Base-by-base conservation (phyloP, 1,140 invertebrate genomes). In the Idris sp. region DNA sequence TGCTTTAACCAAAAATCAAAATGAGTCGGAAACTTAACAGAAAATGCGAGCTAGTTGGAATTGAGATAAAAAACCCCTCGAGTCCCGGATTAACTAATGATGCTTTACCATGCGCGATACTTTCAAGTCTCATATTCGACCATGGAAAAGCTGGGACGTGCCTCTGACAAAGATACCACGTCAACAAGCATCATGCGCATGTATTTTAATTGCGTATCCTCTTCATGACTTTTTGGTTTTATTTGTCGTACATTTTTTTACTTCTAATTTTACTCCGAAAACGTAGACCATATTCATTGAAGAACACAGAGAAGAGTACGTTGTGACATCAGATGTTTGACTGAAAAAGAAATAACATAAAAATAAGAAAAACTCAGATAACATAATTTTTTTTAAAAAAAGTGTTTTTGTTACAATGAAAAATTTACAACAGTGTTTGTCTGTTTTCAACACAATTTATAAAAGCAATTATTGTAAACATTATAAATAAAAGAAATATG, bases 71-170 rank as follows among this genome's bases (percentile, higher is more conserved):
- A 58, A 67, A 10, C 41, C 18, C 61, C 69, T 77, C 61, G 51
- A 74, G 72, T 54, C 38, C 73, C 36, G 69, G 49, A 64, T 68
- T 77, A 80, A 77, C 79, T 82, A 81, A 82, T 81, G 81, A 81
- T 79, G 71, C 81, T 81, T 79, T 65, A 65, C 74, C 67, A 48
- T 38, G 73, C 77, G 78, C 72, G 71, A 76, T 76, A 74, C 77
- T 76, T 67, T 77, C 53, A 44, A 79, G 71, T n/a, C 53, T 75
- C 61, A 31, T 33, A 58, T 64, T 69, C 40, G 13, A 6, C 28
- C 14, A 41, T 35, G 40, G 5, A 40, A 16, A 43, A 53, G 58
- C 48, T 46, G 65, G 64, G 48, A 81, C 78, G 74, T 81, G 78
- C 69, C 58, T 71, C 19, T 65, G 40, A 74, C 65, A 48, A 65